Percentiles rank a stretch among this genome's conserved stretches.
phyloP scores from a whole-genome alignment of 2,113 vertebrate species.

The Perca fluviatilis region DNA sequence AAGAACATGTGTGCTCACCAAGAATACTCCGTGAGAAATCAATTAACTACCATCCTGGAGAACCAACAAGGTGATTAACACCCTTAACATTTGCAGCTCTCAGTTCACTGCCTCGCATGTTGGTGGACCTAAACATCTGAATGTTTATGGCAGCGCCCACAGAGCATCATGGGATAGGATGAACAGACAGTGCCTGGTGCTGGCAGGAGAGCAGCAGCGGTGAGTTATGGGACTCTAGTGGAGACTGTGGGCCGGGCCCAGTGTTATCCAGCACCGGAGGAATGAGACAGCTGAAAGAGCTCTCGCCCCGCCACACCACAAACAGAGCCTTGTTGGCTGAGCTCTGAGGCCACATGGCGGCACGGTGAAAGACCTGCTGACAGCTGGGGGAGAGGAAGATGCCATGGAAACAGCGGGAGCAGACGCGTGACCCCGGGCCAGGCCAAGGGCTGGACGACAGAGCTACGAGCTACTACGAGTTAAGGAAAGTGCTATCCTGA shows the following conservation, averaged over 20 bases:
- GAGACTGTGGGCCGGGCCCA: constrained; percentile 65
- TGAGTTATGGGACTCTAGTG: constrained; percentile 63
- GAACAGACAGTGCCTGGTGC: constrained; percentile 22
- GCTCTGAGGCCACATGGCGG: constrained; percentile 63
- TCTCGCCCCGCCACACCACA: constrained; percentile 55
- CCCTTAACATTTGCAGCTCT: background rate
- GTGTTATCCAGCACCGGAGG: constrained; percentile 76
- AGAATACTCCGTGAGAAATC: background rate
- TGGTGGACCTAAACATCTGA: background rate
- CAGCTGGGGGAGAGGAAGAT: constrained; percentile 71
- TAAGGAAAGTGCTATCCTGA: background rate
- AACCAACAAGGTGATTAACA: background rate
- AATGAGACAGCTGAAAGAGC: constrained; percentile 83
- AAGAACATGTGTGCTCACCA: background rate
- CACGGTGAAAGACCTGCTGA: constrained; percentile 69
- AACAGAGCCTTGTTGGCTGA: constrained; percentile 69
- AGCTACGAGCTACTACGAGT: constrained; percentile 9
- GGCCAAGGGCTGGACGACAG: background rate
- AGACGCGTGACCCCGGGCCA: constrained; percentile 31
- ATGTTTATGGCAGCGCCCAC: background rate
- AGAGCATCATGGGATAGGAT: constrained; percentile 19
- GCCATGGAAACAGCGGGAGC: constrained; percentile 56
- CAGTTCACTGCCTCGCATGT: background rate
- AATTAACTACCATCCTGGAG: background rate
- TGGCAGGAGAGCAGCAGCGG: constrained; percentile 36